Percentiles rank a stretch among this genome's conserved stretches.
These are phyloP conservation scores for Columba janthina DNA, from an alignment of 2,113 vertebrate genomes.

Conservation along the genomic window DNA sequence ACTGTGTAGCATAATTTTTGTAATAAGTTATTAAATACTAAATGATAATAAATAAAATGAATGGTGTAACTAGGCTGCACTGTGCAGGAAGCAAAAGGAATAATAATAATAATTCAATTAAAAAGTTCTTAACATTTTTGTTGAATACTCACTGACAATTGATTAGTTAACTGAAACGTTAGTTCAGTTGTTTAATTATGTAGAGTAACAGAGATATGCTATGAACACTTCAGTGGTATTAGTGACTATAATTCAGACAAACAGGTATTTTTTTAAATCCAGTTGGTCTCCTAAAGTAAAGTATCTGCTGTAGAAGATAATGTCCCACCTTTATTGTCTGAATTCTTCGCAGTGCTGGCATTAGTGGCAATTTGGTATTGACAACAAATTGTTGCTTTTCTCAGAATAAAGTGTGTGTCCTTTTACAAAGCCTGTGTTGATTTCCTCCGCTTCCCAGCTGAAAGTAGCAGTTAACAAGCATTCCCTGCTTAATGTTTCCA, in stretches of 20 bases:
- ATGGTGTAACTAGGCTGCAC: background rate
- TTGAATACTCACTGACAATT: background rate
- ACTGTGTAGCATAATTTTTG: background rate
- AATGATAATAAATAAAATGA: background rate
- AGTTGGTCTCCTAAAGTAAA: background rate
- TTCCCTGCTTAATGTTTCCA: background rate
- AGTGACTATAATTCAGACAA: background rate
- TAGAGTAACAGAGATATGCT: background rate
- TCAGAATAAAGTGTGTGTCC: background rate
- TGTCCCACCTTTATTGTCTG: background rate
- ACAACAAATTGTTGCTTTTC: background rate
- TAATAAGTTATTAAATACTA: background rate
- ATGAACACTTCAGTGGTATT: background rate
- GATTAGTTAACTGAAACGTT: background rate
- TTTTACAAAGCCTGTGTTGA: background rate
- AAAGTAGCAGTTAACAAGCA: background rate
- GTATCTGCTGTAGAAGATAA: background rate
- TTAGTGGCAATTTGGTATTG: background rate
- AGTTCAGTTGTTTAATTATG: background rate
- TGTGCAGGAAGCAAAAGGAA: background rate
- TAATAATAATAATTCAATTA: background rate
- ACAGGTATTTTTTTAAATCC: background rate
- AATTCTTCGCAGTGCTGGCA: background rate
- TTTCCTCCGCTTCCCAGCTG: background rate
- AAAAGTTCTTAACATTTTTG: background rate